Base-by-base conservation (phyloP, 2,888 invertebrate species). In the Drosophila ezoana region DNA sequence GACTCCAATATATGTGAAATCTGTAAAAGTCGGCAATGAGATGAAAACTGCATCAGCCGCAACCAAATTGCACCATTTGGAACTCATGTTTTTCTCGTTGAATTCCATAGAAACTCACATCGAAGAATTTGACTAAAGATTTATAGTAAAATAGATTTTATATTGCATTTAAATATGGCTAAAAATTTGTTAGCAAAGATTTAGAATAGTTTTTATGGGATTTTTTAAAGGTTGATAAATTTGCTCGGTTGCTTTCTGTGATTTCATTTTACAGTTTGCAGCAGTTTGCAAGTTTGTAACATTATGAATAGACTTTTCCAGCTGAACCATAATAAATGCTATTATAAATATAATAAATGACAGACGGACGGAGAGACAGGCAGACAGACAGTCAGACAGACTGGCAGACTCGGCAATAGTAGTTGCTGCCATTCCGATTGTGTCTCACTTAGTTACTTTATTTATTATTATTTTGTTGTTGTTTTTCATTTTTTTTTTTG, bases 361-460 rank as follows among this genome's bases (percentile, higher is more conserved):
- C 63, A 58, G 37, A 47, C 40, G 1, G 35, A 11, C 37, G 6
- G 33, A 52, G 18, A 18, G 37, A 41, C 11, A 11, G 23, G 32
- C 3, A 18, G 4, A 18, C 23, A 28, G 33, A 48, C 40, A 1
- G 35, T 2, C 44, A 9, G 38, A 63, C 49, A 13, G 45, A 43
- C 16, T 6, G 32, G 35, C 8, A 35, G 10, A 38, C 16, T 16
- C 13, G 14, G 32, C 14, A 59, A 43, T 45, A 72, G 43, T 45
- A 72, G 43, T 68, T 41, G 53, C 43, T 43, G 70, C 53, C 66
- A 72, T 72, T 59, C 44, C 52, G 76, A 45, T 76, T 75, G 73
- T 70, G 76, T 74, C 73, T 74, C 48, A 74, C 60, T 74, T 73
- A 75, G 73, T 73, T 70, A 41, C 59, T 75, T 52, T 69, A 73